These are phyloP conservation scores for Aplidium turbinatum DNA, from an alignment of 23 tunicate genomes.

Conservation along the genomic window DNA sequence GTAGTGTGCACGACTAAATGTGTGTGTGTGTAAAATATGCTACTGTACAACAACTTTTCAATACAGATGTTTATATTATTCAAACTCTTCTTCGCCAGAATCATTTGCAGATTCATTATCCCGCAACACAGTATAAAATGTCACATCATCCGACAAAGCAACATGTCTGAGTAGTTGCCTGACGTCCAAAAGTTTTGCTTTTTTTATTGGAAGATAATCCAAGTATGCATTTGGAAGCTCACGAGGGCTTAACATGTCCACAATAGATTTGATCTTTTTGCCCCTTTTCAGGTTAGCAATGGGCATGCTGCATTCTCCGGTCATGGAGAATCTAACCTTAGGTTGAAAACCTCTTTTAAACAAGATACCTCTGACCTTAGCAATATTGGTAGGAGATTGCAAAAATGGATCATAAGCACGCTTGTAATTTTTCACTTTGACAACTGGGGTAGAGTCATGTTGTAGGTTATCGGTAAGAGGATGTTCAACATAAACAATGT, in stretches of 20 bases:
- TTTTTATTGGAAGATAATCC: conserved; percentile 6
- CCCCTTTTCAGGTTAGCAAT: not conserved
- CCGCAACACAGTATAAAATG: too few relatives aligned
- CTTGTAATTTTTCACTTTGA: not conserved
- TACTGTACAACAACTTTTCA: too few relatives aligned
- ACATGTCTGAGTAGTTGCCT: not conserved
- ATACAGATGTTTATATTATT: too few relatives aligned
- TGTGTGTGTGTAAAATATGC: too few relatives aligned
- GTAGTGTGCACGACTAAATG: too few relatives aligned
- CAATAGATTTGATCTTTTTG: not conserved
- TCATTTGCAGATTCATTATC: too few relatives aligned
- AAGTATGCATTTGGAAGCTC: not conserved
- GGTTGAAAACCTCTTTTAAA: not conserved
- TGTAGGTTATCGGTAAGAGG: conserved; percentile 6
- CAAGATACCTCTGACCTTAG: not conserved
- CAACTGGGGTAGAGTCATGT: not conserved
- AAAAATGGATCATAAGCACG: not conserved
- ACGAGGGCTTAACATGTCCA: not conserved
- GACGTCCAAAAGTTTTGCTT: conserved; percentile 5
- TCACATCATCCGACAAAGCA: not conserved
- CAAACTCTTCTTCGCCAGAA: too few relatives aligned
- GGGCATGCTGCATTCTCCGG: not conserved
- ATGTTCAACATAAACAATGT: not conserved
- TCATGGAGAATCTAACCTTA: conserved; percentile 2
- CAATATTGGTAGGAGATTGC: not conserved